Conservation (phyloP, 2,888 invertebrate genomes). For the Linnaemya vulpina region DNA sequence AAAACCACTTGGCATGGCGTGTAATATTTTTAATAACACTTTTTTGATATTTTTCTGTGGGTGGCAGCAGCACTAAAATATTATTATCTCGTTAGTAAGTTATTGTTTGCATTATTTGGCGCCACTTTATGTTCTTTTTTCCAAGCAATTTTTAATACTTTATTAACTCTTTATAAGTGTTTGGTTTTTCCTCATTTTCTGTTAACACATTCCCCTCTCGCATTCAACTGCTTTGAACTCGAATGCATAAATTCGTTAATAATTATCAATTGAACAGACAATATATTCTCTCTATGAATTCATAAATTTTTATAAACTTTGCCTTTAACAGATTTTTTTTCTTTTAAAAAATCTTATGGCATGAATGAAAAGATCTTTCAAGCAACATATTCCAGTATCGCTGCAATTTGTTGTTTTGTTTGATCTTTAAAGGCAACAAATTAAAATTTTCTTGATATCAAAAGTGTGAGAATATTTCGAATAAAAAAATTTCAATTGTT, state of each 20-base stretch:
- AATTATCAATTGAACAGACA: slow-evolving; percentile 51
- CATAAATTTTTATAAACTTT: slow-evolving; percentile 75
- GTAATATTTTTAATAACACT: no score
- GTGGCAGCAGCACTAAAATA: slow-evolving; percentile 38
- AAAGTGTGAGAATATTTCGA: background rate
- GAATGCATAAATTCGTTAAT: slow-evolving; percentile 51
- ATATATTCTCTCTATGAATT: slow-evolving; percentile 19
- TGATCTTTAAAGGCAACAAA: slow-evolving; percentile 56
- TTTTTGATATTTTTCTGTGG: slow-evolving; percentile 11
- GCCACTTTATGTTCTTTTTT: slow-evolving; percentile 74
- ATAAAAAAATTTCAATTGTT: slow-evolving; percentile 45
- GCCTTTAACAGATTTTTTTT: background rate
- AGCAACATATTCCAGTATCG: background rate
- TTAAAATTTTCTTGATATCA: background rate
- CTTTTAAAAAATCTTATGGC: background rate
- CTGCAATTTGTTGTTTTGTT: slow-evolving; percentile 29
- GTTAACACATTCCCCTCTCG: background rate
- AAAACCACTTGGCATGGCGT: no score
- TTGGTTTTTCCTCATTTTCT: background rate
- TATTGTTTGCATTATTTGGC: slow-evolving; percentile 74
- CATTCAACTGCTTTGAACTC: slow-evolving; percentile 76
- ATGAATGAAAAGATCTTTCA: slow-evolving; percentile 19
- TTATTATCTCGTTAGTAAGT: slow-evolving; percentile 57
- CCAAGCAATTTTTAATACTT: slow-evolving; percentile 79
- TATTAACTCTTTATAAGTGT: slow-evolving; percentile 68